phyloP scores from a whole-genome alignment of 2,888 invertebrate species.

The Himalopsyche kuldschensis region DNA sequence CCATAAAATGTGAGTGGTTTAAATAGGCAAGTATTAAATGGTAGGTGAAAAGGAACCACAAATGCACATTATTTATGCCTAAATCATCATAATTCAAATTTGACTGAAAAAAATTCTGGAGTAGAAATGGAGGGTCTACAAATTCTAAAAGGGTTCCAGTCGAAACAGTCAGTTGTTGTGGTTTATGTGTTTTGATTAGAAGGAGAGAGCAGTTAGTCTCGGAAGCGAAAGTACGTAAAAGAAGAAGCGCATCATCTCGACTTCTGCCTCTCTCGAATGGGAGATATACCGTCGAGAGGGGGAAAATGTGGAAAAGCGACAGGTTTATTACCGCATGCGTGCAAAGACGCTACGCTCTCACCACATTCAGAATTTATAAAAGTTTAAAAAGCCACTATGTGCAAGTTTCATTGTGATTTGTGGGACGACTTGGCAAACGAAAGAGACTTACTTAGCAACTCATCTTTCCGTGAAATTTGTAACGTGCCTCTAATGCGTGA shows the following conservation, averaged over 20 bases:
- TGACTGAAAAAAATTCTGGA: background rate
- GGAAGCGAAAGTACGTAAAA: background rate
- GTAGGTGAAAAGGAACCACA: background rate
- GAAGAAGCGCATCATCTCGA: background rate
- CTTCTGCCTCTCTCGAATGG: background rate
- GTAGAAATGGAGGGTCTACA: background rate
- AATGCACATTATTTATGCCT: background rate
- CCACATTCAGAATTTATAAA: background rate
- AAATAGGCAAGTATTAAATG: too few species aligned
- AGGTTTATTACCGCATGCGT: background rate
- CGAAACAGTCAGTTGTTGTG: background rate
- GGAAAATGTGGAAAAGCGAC: background rate
- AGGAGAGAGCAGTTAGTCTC: background rate
- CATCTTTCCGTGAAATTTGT: background rate
- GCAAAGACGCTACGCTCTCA: background rate
- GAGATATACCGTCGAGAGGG: background rate
- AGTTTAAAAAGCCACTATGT: background rate
- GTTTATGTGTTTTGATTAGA: background rate
- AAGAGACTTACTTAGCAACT: background rate
- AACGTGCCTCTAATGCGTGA: background rate
- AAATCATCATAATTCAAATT: background rate
- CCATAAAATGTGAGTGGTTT: too few species aligned
- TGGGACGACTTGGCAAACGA: background rate
- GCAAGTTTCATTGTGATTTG: constrained; percentile 3
- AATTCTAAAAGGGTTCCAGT: background rate